A percentile compares a stretch with the other conserved stretches of the same genome.
These are phyloP conservation scores for Drepana falcataria DNA, from an alignment of 2,888 invertebrate species.

Conservation along the genomic window DNA sequence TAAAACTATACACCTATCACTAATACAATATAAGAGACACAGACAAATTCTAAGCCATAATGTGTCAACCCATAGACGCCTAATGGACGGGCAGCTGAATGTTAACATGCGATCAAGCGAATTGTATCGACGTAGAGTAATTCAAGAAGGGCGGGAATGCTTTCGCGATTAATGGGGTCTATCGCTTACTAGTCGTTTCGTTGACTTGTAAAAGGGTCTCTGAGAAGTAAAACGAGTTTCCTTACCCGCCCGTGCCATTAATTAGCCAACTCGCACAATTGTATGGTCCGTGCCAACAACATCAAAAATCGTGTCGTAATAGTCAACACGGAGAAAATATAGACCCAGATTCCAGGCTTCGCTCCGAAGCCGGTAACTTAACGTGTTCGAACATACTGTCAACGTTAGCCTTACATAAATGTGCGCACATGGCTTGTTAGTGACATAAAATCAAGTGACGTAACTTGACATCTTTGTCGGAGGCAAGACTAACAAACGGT, in stretches of 20 bases:
- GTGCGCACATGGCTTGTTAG: conserved; percentile 35
- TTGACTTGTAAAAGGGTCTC: not conserved
- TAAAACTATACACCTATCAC: no score
- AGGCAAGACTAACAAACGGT: conserved; percentile 61
- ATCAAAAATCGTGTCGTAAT: not conserved
- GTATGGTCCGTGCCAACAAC: not conserved
- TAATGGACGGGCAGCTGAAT: not conserved
- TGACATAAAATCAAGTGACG: conserved; percentile 43
- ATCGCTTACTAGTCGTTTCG: conserved; percentile 19
- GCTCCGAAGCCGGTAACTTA: conserved; percentile 9
- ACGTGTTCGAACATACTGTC: conserved; percentile 5
- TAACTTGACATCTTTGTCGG: conserved; percentile 50
- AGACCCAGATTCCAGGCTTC: not conserved
- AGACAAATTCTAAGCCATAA: no score
- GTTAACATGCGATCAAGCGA: conserved; percentile 25
- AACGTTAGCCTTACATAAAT: conserved; percentile 32
- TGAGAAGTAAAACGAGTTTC: not conserved
- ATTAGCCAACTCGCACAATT: not conserved
- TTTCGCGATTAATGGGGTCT: conserved; percentile 23
- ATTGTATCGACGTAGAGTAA: conserved; percentile 27
- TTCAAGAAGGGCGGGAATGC: conserved; percentile 20
- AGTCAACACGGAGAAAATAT: not conserved
- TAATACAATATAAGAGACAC: no score
- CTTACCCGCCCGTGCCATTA: not conserved
- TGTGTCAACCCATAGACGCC: not conserved